Base-by-base conservation (phyloP, 2,797 vertebrate genomes). In the Hybognathus amarus region DNA sequence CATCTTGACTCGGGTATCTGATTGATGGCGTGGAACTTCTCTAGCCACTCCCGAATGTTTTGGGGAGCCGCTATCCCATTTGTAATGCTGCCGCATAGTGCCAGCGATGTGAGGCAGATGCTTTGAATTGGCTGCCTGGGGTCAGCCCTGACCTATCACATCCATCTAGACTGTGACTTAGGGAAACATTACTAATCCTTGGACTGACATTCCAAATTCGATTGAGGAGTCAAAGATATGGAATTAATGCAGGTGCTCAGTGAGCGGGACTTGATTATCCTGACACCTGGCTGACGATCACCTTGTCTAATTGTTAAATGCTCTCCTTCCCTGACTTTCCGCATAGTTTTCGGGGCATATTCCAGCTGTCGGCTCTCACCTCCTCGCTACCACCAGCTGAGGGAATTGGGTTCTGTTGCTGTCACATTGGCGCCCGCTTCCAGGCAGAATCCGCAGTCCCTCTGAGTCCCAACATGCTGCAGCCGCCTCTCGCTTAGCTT, bases 141-240 rank as follows among this genome's bases (percentile, higher is more conserved):
- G 83, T 75, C 70, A 80, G 83, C 74, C 64, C 82, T 83, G 82
- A 83, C 82, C 82, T 83, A 83, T 77, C 82, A 70, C 82, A 83
- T 83, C 74, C 82, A 83, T 83, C 82, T 83, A 77, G 50, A 38
- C 36, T 77, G 73, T 77, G 73, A 77, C 82, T n/a, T 83, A 18
- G 64, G 82, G 64, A 77, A 83, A 69, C 82, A 83, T 70, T 36
- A 59, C 82, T 83, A 83, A 83, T 77, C 82, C 52, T 83, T 83
- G 74, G 63, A 40, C 64, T 77, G 82, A 83, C 81, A 83, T 83
- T 83, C 74, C 6, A 24, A 59, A 77, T 77, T 77, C 82, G 27
- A 83, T 59, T 47, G 18, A 40, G 20, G 64, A 27, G 71, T 71
- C 80, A 75, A 67, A 69, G 74, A 77, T 70, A 77, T 83, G 52